Evolutionary conservation across 1,140 invertebrate genomes (phyloP), one percentile per base, ranked within the genome.

Genomic region (Drosophila hydei): DNA sequence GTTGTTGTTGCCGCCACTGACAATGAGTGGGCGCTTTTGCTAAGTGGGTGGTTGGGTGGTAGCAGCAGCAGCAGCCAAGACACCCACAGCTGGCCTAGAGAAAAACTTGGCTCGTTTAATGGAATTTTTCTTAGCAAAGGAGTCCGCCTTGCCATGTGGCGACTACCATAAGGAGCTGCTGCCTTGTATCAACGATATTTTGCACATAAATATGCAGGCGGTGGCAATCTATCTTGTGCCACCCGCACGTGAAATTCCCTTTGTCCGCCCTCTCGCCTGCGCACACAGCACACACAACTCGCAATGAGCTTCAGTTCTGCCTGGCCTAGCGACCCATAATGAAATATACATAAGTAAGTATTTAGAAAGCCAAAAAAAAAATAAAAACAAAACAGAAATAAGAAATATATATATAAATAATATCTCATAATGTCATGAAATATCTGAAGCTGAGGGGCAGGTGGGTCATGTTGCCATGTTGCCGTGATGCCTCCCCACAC

Each of bases 381-480:
- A 71, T 60, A 62, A 55, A 72, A 76, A 72, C 62, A 60, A 50
- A 67, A 59, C 56, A 71, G 62, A 65, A 42, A 68, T 64, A 67
- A 51, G 55, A 64, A 50, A 72, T 45, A 55, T 38, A 43, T 40
- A 71, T 85, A 89, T 87, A 83, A 85, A 89, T 90, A 90, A 89
- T 90, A 90, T 75, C 68, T 74, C 76, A 83, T 87, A 89, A 90
- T 83, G 79, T 90, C 88, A 74, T 87, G 78, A 76, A 89, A 72
- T 79, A 79, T 75, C 73, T 85, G 75, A 63, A 21, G 9, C 5
- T 12, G 6, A 25, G 30, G 33, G 23, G 42, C 63, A 62, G 58
- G 45, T 68, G 58, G 27, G 51, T 25, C 51, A 16, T 42, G 38
- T 30, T 38, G 38, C 60, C 47, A 18, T 45, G 11, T 30, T 9